These are phyloP conservation scores for Rana temporaria DNA, from an alignment of 2,113 vertebrate genomes.

Conservation along the genomic window DNA sequence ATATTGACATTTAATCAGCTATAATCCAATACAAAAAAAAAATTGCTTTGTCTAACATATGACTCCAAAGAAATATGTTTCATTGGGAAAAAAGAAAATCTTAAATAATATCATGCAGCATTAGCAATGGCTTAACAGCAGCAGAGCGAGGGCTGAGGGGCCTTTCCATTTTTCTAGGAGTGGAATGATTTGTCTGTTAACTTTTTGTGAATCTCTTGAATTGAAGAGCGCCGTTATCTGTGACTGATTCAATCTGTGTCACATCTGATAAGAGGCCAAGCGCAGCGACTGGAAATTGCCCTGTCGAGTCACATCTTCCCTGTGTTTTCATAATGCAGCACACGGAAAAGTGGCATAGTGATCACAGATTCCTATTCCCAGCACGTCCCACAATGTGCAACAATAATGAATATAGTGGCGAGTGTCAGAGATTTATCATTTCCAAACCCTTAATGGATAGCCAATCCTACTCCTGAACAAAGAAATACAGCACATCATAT, in stretches of 20 bases:
- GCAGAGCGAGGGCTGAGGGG: not conserved
- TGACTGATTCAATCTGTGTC: slow-evolving; percentile 54
- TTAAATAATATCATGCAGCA: not conserved
- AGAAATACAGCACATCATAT: no score
- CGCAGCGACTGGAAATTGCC: not conserved
- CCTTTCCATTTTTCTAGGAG: slow-evolving; percentile 27
- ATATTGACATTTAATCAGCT: no score
- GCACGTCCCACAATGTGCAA: not conserved
- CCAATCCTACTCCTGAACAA: no score
- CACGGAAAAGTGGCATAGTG: not conserved
- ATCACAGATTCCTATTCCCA: not conserved
- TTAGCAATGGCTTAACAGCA: not conserved
- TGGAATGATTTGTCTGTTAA: slow-evolving; percentile 33
- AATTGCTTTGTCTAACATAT: not conserved
- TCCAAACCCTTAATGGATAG: no score
- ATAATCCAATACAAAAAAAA: no score
- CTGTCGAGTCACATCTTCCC: not conserved
- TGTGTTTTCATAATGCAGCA: not conserved
- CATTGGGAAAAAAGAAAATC: not conserved
- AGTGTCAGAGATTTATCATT: slow-evolving; percentile 13
- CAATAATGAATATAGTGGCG: slow-evolving; percentile 16
- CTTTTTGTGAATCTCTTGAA: slow-evolving; percentile 46
- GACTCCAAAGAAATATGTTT: not conserved
- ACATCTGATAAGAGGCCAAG: slow-evolving; percentile 57
- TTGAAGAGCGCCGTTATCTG: slow-evolving; percentile 35